Percentiles rank a stretch among this genome's conserved stretches.
Evolutionary conservation across 2,888 invertebrate genomes (phyloP).

Genomic region (Cinara cedri): DNA sequence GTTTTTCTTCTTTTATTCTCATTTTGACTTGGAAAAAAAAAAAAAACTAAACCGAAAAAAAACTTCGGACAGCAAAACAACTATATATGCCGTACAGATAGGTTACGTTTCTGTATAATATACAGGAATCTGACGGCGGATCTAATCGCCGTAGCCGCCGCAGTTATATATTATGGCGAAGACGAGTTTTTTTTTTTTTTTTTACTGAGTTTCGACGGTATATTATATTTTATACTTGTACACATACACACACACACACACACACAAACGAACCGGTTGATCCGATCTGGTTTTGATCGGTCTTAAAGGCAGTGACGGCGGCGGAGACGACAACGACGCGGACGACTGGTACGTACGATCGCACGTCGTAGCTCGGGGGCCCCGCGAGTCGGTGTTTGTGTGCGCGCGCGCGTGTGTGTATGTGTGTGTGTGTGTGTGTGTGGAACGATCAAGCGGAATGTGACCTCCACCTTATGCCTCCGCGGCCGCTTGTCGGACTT

Average conservation of each 20-base stretch:
- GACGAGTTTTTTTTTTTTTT: slow-evolving; percentile 47
- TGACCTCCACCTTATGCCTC: slow-evolving; percentile 53
- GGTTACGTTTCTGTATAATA: too few relatives aligned
- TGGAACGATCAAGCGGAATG: slow-evolving; percentile 34
- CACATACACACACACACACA: not conserved
- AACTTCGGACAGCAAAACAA: too few relatives aligned
- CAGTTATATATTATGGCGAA: not conserved
- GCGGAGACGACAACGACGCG: not conserved
- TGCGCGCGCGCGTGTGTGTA: not conserved
- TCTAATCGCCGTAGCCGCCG: slow-evolving; percentile 18
- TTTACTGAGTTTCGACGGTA: slow-evolving; percentile 25
- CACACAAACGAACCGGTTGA: slow-evolving; percentile 44
- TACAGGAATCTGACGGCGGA: not conserved
- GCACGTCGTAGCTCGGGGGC: slow-evolving; percentile 48
- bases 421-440: not conserved
- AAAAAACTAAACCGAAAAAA: too few relatives aligned
- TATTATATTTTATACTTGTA: not conserved
- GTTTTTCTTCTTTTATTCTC: not conserved
- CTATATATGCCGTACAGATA: too few relatives aligned
- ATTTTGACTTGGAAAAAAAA: not conserved
- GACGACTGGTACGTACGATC: not conserved
- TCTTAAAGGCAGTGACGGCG: slow-evolving; percentile 28
- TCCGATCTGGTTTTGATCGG: slow-evolving; percentile 56
- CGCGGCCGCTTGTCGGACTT: slow-evolving; percentile 27
- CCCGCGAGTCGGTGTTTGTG: slow-evolving; percentile 8